Evolutionary conservation across 2,113 vertebrate species (phyloP).

Genomic region (Hemichromis elongatus): DNA sequence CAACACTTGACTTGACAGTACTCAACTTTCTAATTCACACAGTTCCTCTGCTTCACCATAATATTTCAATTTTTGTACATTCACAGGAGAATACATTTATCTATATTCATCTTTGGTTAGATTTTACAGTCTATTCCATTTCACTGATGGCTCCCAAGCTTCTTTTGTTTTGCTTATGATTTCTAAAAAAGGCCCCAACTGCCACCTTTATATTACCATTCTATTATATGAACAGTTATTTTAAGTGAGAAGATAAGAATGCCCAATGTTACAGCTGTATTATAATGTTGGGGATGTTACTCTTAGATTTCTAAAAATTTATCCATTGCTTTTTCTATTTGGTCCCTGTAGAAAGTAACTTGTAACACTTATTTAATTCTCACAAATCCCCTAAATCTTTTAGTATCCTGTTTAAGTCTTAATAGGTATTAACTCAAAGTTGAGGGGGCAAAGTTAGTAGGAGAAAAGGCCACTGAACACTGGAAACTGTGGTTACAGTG

Average conservation of each 20-base stretch:
- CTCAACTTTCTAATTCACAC: not conserved
- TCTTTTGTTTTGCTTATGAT: not conserved
- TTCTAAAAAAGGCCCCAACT: not conserved
- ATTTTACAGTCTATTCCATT: not conserved
- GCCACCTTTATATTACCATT: not conserved
- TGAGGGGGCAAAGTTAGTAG: not conserved
- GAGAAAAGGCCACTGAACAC: not conserved
- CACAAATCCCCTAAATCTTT: not conserved
- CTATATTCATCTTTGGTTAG: not conserved
- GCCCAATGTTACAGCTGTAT: not conserved
- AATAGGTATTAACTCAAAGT: not conserved
- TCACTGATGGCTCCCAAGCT: not conserved
- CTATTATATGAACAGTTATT: not conserved
- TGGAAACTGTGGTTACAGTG: not conserved
- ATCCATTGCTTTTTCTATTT: too few species aligned
- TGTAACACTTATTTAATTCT: not conserved
- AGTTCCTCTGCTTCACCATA: not conserved
- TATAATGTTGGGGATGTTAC: not conserved
- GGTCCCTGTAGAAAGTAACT: not conserved
- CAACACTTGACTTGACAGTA: not conserved
- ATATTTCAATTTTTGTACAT: not conserved
- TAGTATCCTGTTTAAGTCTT: not conserved
- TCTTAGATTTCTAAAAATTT: not conserved
- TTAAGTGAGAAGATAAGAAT: not conserved
- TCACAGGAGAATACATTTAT: not conserved